Evolutionary conservation across 35 echinoderm and acorn worm species (phyloP).

Genomic region (Holothuria glaberrima): DNA sequence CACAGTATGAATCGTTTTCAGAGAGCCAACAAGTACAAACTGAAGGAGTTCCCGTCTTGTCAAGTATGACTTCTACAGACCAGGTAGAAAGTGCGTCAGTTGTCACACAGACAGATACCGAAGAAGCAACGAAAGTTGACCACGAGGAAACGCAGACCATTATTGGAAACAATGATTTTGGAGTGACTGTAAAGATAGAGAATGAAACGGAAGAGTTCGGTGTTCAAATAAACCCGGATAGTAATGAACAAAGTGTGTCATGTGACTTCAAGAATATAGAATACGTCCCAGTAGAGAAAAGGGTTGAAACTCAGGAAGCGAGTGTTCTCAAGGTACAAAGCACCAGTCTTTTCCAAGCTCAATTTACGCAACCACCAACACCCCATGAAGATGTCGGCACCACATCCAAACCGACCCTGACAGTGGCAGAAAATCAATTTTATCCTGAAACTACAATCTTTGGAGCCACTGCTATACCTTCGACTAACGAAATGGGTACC

Average conservation of each 20-base stretch:
- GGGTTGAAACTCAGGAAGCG: neutral
- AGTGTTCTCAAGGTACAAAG: neutral
- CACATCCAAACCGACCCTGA: neutral
- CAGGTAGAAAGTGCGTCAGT: neutral
- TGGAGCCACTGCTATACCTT: neutral
- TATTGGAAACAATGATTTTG: neutral
- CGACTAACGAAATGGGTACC: conserved; percentile 11
- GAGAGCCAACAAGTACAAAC: conserved; percentile 13
- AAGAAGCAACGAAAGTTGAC: neutral
- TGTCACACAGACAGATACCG: conserved; percentile 22
- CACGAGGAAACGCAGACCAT: neutral
- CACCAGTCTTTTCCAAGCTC: conserved; percentile 9
- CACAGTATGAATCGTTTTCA: conserved; percentile 14
- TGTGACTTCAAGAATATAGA: conserved; percentile 35
- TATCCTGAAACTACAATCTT: conserved; percentile 23
- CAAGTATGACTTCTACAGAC: neutral
- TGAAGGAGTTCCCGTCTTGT: neutral
- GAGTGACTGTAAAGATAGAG: conserved; percentile 5
- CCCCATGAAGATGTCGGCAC: neutral
- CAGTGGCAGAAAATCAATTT: neutral
- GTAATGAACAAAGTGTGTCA: neutral
- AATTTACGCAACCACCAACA: neutral
- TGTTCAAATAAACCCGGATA: neutral
- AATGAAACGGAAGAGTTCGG: conserved; percentile 1
- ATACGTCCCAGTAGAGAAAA: neutral